phyloP scores from a whole-genome alignment of 2,797 vertebrate genomes.

The Syngnathus rostellatus region DNA sequence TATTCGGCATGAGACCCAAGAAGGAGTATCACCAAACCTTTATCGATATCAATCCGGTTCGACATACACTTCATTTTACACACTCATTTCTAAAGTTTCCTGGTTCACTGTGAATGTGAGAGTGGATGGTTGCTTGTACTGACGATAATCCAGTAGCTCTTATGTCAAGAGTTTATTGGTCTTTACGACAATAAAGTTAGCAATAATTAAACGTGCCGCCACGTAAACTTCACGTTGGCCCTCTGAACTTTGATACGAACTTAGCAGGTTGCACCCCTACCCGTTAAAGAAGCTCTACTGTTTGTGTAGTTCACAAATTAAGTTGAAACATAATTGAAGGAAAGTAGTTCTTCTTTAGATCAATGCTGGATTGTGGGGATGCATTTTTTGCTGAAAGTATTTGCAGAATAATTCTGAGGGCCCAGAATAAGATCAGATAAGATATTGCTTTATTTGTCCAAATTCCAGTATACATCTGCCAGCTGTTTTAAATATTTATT shows the following conservation, averaged over 20 bases:
- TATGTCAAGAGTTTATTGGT: not conserved
- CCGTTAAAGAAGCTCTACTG: not conserved
- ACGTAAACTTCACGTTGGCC: not conserved
- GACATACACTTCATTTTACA: slow-evolving; percentile 19
- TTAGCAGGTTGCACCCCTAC: not conserved
- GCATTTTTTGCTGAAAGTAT: not conserved
- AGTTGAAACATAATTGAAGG: not conserved
- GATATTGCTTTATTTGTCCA: too few relatives aligned
- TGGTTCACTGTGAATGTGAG: not conserved
- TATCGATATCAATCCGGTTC: slow-evolving; percentile 86
- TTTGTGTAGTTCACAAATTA: not conserved
- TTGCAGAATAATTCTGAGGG: not conserved
- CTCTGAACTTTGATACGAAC: not conserved
- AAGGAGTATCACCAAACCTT: slow-evolving; percentile 81
- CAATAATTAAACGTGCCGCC: not conserved
- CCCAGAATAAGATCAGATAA: too few relatives aligned
- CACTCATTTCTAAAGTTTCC: not conserved
- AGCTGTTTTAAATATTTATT: too few relatives aligned
- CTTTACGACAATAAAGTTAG: not conserved
- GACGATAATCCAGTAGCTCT: not conserved
- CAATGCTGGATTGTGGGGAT: not conserved
- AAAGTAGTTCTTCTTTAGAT: not conserved
- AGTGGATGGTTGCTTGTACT: not conserved
- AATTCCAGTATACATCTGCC: too few relatives aligned
- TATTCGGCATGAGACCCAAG: slow-evolving; percentile 79